These are phyloP conservation scores for cat (Felis catus) DNA, from an alignment of 2,113 vertebrate genomes.

Conservation along the genomic window DNA sequence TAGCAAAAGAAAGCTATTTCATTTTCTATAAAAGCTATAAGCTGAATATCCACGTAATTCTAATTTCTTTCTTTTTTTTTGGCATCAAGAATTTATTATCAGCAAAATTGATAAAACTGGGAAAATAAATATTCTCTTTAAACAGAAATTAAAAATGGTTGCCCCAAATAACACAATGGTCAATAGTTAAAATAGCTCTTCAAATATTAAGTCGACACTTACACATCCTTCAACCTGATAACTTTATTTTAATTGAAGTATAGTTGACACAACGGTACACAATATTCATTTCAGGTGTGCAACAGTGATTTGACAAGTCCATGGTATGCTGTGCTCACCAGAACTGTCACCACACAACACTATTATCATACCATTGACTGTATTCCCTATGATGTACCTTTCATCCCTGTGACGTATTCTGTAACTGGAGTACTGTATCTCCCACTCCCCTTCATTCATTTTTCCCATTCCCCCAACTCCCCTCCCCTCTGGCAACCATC, in stretches of 20 bases:
- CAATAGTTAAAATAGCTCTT: not conserved
- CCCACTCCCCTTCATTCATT: not conserved
- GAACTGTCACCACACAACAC: not conserved
- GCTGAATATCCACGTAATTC: not conserved
- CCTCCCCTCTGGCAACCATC: not conserved
- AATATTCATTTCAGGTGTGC: not conserved
- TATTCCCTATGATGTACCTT: not conserved
- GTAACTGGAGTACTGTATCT: not conserved
- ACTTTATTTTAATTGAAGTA: not conserved
- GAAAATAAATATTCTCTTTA: not conserved
- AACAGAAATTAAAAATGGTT: not conserved
- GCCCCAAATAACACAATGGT: not conserved
- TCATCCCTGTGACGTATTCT: not conserved
- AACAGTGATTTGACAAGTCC: not conserved
- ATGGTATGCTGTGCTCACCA: not conserved
- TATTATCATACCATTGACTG: not conserved
- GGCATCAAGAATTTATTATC: slow-evolving; percentile 33
- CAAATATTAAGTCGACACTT: not conserved
- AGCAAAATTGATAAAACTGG: not conserved
- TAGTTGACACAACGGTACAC: not conserved
- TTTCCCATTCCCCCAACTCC: not conserved
- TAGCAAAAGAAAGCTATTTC: not conserved
- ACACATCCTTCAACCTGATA: not conserved
- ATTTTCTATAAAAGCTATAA: not conserved
- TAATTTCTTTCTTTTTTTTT: not conserved